These are phyloP conservation scores for Slavum lentiscoides DNA, from an alignment of 2,888 invertebrate genomes.

Conservation along the genomic window DNA sequence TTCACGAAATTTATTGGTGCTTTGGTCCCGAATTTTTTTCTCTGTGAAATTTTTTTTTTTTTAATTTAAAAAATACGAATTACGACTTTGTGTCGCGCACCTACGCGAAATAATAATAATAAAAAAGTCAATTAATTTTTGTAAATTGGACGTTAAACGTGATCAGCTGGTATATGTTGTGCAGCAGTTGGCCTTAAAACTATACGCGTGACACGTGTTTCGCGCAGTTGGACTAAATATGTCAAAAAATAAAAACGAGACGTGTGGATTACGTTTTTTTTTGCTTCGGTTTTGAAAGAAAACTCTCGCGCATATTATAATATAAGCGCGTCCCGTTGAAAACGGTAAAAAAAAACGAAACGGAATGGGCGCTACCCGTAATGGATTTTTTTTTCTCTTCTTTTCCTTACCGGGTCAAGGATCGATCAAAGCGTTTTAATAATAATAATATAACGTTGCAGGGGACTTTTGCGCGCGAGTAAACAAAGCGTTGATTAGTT, in stretches of 20 bases:
- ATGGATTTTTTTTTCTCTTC: background rate
- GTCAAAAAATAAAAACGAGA: conserved; percentile 12
- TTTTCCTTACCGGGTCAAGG: conserved; percentile 35
- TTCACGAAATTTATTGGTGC: too few relatives aligned
- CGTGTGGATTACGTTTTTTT: conserved; percentile 7
- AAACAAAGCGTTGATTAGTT: conserved; percentile 23
- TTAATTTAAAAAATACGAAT: too few relatives aligned
- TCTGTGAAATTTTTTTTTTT: too few relatives aligned
- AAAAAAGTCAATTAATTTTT: too few relatives aligned
- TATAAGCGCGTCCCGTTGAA: background rate
- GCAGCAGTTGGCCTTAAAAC: too few relatives aligned
- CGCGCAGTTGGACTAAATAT: background rate
- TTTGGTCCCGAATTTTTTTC: too few relatives aligned
- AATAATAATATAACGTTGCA: too few relatives aligned
- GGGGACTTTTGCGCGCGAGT: conserved; percentile 9
- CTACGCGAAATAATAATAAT: too few relatives aligned
- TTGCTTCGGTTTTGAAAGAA: conserved; percentile 31
- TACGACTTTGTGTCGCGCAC: too few relatives aligned
- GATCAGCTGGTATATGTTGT: too few relatives aligned
- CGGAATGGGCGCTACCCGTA: conserved; percentile 23
- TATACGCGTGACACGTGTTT: background rate
- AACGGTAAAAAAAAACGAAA: too few relatives aligned
- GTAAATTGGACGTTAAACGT: too few relatives aligned
- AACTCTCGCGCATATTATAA: background rate
- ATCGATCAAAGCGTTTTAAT: background rate